Conservation (phyloP, 1,140 invertebrate genomes). For the Pseudomyrmex dendroicus region DNA sequence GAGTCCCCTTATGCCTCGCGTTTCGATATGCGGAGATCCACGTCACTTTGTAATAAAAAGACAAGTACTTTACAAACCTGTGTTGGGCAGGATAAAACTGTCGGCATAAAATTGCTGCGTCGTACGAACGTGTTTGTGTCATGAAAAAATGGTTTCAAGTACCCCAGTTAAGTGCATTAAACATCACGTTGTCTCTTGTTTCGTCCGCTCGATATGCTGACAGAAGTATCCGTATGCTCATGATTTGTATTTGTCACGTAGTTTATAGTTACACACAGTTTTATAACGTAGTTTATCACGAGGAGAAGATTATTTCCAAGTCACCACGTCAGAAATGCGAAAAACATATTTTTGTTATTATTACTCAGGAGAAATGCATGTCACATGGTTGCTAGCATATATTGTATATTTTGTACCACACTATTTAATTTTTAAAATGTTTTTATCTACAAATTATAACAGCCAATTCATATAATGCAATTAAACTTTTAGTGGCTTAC, state of each 20-base stretch:
- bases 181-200: not conserved
- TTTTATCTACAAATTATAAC: not conserved
- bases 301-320: not conserved
- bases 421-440: not conserved
- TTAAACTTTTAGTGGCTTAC: not conserved
- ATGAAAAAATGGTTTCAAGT: not conserved
- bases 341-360: not conserved
- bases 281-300: not conserved
- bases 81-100: conserved; percentile 53
- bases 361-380: not conserved
- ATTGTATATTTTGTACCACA: not conserved
- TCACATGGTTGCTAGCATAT: conserved; percentile 17
- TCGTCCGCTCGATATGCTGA: conserved; percentile 39
- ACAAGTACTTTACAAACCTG: conserved; percentile 68
- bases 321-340: not conserved
- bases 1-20: conserved; percentile 66
- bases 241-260: conserved; percentile 57
- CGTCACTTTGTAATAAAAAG: conserved; percentile 70
- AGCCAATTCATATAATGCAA: not conserved
- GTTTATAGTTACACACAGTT: conserved; percentile 10
- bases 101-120: conserved; percentile 35
- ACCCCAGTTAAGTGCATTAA: not conserved
- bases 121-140: not conserved
- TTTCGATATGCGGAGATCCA: conserved; percentile 67
- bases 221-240: conserved; percentile 49